Base-by-base conservation (phyloP, 2,797 vertebrate species). In the Bradypodion ventrale region DNA sequence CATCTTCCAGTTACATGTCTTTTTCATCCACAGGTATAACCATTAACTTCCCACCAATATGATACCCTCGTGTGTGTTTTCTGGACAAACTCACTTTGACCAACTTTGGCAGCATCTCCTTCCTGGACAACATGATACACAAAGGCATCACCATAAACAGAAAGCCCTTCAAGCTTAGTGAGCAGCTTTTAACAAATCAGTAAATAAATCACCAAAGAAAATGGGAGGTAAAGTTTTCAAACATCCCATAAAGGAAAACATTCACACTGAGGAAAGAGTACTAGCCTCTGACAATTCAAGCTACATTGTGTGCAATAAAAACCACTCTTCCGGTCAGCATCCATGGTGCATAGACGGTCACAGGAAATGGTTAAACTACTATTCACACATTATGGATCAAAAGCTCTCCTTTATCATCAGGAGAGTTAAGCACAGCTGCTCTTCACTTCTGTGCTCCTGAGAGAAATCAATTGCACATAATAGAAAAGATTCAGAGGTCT, bases 11-110 rank as follows among this genome's bases (percentile, higher is more conserved):
- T 85, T 82, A 85, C 66, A 62, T n/a, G 56, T n/a, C 73, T 76
- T 81, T 84, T 7, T 62, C 52, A 73, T 46, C 65, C 10, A 10
- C 84, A 85, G 73, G 52, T 62, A 42, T 76, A 69, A 81, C 73
- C 75, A 70, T 82, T 76, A 81, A 76, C 74, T 77, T 85, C 65
- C 49, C 73, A 77, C 35, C 65, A 63, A 81, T 82, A 77, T 70
- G 52, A 56, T 56, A 56, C 21, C 52, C 52, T 56, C 5, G 16
- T 56, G 16, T 56, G 49, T 56, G 42, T 49, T 56, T 35, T 70
- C 84, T 62, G 42, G 19, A 81, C 56, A 66, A 85, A 49, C 32
- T 75, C 66, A n/a, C 21, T 25, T 73, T 21, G 21, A 25, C 29
- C 52, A 81, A 25, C 66, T 78, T 84, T 56, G 35, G 37, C 29